phyloP scores from a whole-genome alignment of 2,113 vertebrate species.

The Nannospalax galili region DNA sequence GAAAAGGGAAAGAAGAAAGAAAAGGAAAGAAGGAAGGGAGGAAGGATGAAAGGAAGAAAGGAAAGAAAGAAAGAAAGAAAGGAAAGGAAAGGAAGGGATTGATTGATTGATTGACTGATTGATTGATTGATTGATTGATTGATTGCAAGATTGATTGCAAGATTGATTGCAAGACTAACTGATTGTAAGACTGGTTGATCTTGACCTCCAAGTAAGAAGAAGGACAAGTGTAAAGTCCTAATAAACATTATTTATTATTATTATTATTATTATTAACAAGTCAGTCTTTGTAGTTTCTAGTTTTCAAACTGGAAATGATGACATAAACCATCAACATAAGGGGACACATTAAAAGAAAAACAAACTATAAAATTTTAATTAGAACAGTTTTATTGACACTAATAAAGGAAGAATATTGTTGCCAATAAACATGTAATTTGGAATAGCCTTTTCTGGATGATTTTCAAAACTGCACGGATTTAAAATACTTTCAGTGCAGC shows the following conservation, averaged over 20 bases:
- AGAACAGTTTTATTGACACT: background rate
- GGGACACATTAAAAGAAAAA: background rate
- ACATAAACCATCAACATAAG: background rate
- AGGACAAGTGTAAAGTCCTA: background rate
- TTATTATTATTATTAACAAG: background rate
- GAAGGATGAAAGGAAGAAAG: background rate
- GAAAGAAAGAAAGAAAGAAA: background rate
- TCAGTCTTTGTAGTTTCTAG: background rate
- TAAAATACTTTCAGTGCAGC: background rate
- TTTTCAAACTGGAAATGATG: background rate
- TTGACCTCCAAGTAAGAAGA: background rate
- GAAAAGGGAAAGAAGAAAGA: background rate
- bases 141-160: too few species aligned
- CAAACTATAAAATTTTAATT: background rate
- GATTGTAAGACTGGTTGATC: too few species aligned
- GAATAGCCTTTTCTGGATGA: background rate
- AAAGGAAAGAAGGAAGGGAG: background rate
- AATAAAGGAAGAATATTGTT: background rate
- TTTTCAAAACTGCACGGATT: background rate
- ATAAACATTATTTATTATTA: background rate
- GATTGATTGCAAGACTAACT: too few species aligned
- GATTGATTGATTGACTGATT: too few species aligned
- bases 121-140: too few species aligned
- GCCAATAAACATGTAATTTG: background rate
- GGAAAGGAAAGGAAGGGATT: too few species aligned